phyloP scores from a whole-genome alignment of 2,113 vertebrate genomes.

The Antechinus flavipes region DNA sequence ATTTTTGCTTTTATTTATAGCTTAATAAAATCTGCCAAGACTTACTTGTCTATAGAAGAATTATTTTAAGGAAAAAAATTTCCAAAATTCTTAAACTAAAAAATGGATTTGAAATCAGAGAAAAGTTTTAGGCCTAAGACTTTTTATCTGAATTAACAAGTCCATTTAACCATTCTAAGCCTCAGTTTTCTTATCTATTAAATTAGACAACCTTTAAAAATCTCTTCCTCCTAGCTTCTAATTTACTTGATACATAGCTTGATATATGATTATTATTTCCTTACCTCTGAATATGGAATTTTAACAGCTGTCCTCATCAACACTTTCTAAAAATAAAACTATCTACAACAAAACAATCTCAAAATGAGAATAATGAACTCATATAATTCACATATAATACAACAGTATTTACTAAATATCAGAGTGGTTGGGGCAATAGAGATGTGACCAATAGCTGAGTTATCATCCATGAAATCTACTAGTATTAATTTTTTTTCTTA shows the following conservation, averaged over 20 bases:
- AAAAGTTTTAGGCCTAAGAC: neutral
- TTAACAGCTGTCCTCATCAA: constrained; percentile 1
- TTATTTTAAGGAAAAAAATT: neutral
- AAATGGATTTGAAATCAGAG: neutral
- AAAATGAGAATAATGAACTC: neutral
- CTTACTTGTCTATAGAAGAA: constrained; percentile 11
- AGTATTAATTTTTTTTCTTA: neutral
- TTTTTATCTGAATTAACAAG: neutral
- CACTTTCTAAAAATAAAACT: neutral
- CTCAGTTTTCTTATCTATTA: neutral
- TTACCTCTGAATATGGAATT: neutral
- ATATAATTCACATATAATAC: neutral
- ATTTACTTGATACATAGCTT: neutral
- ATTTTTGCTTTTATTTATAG: constrained; percentile 39
- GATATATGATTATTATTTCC: neutral
- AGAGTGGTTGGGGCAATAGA: neutral
- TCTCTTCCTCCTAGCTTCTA: neutral
- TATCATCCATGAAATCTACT: neutral
- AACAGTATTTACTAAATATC: neutral
- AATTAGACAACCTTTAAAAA: neutral
- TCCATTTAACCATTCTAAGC: neutral
- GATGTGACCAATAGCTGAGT: neutral
- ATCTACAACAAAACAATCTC: neutral
- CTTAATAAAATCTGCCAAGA: constrained; percentile 28
- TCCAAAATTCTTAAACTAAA: neutral